phyloP scores from a whole-genome alignment of 2,888 invertebrate species.

The Megastigmus dorsalis region DNA sequence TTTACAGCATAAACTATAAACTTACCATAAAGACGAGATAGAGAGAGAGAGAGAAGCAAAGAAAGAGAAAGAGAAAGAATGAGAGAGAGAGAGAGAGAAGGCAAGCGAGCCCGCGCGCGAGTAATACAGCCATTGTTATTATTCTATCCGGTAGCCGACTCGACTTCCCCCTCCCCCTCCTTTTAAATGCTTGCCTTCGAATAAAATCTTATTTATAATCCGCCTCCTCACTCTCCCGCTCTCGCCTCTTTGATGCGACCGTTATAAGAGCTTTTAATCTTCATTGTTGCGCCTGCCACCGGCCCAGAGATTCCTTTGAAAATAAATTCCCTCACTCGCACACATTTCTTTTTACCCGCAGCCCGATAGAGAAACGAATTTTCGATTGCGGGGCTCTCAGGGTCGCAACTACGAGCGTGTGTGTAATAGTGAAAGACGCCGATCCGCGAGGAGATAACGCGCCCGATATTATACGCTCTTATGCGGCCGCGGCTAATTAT shows the following conservation, averaged over 20 bases:
- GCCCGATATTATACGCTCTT: too few relatives aligned
- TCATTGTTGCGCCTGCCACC: conserved; percentile 39
- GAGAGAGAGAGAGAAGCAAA: conserved; percentile 10
- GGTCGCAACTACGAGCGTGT: not conserved
- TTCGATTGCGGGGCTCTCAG: not conserved
- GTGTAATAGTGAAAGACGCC: conserved; percentile 19
- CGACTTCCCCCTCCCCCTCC: conserved; percentile 38
- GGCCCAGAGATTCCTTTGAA: conserved; percentile 29
- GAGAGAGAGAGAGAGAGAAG: not conserved
- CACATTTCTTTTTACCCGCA: too few relatives aligned
- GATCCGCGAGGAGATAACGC: conserved; percentile 15
- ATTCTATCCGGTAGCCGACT: conserved; percentile 54
- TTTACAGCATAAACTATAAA: conserved; percentile 72
- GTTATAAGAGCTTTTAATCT: conserved; percentile 49
- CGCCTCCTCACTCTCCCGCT: conserved; percentile 49
- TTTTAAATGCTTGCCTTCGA: conserved; percentile 45
- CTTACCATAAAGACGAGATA: conserved; percentile 62
- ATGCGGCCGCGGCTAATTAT: conserved; percentile 47
- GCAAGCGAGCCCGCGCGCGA: conserved; percentile 3
- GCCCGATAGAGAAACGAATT: conserved; percentile 3
- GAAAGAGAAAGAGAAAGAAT: not conserved
- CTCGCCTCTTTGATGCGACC: conserved; percentile 45
- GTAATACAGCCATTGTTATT: conserved; percentile 51
- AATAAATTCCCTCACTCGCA: not conserved
- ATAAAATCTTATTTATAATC: conserved; percentile 56